These are phyloP conservation scores for Pheucticus melanocephalus DNA, from an alignment of 2,113 vertebrate genomes.

Conservation along the genomic window DNA sequence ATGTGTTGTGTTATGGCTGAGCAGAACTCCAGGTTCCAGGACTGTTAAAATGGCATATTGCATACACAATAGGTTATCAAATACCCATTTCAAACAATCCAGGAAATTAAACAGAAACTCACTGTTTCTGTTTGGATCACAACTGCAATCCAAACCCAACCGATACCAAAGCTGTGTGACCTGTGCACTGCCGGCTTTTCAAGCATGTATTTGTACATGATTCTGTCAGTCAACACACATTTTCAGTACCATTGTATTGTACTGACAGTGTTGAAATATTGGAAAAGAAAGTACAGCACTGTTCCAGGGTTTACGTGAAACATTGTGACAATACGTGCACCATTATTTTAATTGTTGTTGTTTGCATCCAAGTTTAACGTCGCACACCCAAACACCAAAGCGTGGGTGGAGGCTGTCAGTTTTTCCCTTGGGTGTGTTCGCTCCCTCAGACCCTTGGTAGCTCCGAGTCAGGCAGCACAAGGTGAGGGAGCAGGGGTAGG, in stretches of 20 bases:
- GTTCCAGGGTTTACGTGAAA: neutral
- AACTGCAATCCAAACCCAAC: neutral
- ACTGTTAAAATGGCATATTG: slow-evolving; percentile 23
- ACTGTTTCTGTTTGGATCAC: neutral
- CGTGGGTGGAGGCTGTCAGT: no score
- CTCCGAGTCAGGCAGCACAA: fast-evolving
- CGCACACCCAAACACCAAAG: neutral
- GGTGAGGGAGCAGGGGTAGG: neutral
- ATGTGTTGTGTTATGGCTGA: neutral
- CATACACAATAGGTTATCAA: neutral
- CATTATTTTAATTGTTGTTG: neutral
- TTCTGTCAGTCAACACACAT: neutral
- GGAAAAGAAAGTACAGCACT: neutral
- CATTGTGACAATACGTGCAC: fast-evolving
- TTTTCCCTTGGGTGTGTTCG: no score
- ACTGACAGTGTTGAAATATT: neutral
- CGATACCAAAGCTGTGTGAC: fast-evolving
- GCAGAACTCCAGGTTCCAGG: neutral
- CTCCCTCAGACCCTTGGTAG: neutral
- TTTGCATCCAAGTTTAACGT: neutral
- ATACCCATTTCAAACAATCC: neutral
- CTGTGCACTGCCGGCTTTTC: neutral
- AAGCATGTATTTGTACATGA: neutral
- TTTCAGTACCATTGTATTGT: neutral
- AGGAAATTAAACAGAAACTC: neutral